A percentile compares a stretch with the other conserved stretches of the same genome.
phyloP scores from a whole-genome alignment of 1,140 invertebrate genomes.

The Neelides sp. region DNA sequence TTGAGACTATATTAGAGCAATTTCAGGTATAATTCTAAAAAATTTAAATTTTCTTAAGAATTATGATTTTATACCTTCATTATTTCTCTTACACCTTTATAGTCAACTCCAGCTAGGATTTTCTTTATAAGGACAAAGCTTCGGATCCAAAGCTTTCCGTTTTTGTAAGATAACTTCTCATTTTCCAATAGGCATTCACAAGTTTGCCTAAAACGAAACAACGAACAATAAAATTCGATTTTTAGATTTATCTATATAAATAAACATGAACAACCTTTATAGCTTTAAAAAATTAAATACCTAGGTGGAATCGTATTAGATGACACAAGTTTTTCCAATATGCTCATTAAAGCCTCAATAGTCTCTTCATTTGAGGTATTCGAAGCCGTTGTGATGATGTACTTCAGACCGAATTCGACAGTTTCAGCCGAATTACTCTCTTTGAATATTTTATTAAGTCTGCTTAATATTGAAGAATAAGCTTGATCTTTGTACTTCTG shows the following conservation, averaged over 20 bases:
- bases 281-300: conserved; percentile 13
- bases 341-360: conserved; percentile 24
- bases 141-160: conserved; percentile 52
- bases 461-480: conserved; percentile 1
- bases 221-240: conserved; percentile 6
- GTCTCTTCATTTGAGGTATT: conserved; percentile 22
- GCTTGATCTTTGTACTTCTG: conserved; percentile 12
- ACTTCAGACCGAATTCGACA: conserved; percentile 20
- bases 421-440: conserved; percentile 16
- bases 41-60: background rate
- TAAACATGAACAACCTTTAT: background rate
- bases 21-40: background rate
- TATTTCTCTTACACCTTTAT: conserved; percentile 84
- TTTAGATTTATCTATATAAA: background rate
- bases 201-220: conserved; percentile 35
- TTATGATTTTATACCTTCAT: conserved; percentile 59
- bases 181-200: conserved; percentile 41
- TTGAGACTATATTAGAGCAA: background rate
- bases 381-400: conserved; percentile 18
- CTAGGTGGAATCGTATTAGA: conserved; percentile 26
- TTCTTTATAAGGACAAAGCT: conserved; percentile 71
- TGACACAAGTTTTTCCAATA: conserved; percentile 22
- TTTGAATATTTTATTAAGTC: conserved; percentile 21
- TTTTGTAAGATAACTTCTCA: conserved; percentile 38
- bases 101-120: conserved; percentile 81